Evolutionary conservation across 2,888 invertebrate genomes (phyloP), one percentile per base, ranked within the genome.

Genomic region (Cyaniris semiargus): DNA sequence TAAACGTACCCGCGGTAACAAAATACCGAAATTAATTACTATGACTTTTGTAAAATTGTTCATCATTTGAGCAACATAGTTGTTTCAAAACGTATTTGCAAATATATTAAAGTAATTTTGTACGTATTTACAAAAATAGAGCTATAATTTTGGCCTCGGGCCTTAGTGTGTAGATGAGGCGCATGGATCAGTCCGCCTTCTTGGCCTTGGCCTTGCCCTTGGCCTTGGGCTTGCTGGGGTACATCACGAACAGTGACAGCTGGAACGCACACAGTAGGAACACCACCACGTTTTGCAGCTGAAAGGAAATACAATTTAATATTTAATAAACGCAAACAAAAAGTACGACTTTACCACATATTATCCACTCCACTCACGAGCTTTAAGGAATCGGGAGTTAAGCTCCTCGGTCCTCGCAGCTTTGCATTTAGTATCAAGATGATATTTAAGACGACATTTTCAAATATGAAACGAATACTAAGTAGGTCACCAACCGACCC

Each of bases 281-380:
- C 0, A 96, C 96, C 27, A 97, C 95, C 0, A 94, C 83, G 87
- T 97, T 97, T 94, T 97, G 97, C 66, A 96, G 87, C 97, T 97
- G 89, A 79, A 94, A 94, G 81, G 83, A 84, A 79, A 80, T 23
- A 53, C 4, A 18, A 48, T 15, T 48, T 1, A 5, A 48, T 18
- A 18, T 53, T 18, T 18, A 48, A 15, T 48, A 44, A 21, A 15
- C 13, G 34, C 8, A 10, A 72, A 44, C 44, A 44, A 44, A 10
- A 44, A 44, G 10, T 44, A 44, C 44, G 38, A 10, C 1, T 38
- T 38, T 38, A 38, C 38, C 38, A 38, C 38, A 38, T 38, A 38
- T 10, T 38, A 38, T 34, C 0, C 38, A 10, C 38, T 38, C 38
- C 38, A 38, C 38, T 38, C 38, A 10, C 10, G 3, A 38, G 38